Base-by-base conservation (phyloP, 1,140 invertebrate species). In the Aricia agestis region DNA sequence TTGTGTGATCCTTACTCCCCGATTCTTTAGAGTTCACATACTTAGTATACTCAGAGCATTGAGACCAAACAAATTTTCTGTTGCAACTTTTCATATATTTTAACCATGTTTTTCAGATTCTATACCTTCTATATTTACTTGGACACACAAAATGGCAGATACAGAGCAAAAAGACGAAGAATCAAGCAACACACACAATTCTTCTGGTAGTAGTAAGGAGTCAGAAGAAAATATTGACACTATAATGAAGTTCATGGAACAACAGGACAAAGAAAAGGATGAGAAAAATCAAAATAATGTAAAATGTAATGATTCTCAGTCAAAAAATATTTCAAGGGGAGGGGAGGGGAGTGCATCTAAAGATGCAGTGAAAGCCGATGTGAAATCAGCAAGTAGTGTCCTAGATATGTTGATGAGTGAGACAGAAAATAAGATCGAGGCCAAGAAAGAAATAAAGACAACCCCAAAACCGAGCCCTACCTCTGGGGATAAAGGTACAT, bases 71-170 rank as follows among this genome's bases (percentile, higher is more conserved):
- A 36, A 36, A 6, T 7, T 36, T 36, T 6, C 36, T 36, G 6
- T 6, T 0, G 6, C 0, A 36, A 9, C 36, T 36, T 7, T 36
- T 31, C 36, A 67, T 72, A 41, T 42, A 18, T 70, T 69, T 69
- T 18, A n/a, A n/a, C 52, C 0, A 59, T 45, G 67, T 7, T 69
- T 78, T 72, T 17, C 71, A 89, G 87, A 84, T 78, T 82, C 87
- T 25, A 74, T 87, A 57, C 87, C 87, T 45, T 84, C 87, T 67
- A 89, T 89, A 81, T 89, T 89, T 83, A 70, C 80, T 65, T 89
- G 87, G 87, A 72, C 36, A 25, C 52, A 67, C 57, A 66, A 75
- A 70, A 76, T 71, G 17, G 70, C 72, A 65, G 58, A 66, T 52
- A 71, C 17, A 4, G 72, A 77, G 68, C 81, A 77, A 75, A 75